These are phyloP conservation scores for Perizoma affinitatum DNA, from an alignment of 2,888 invertebrate species.

Conservation along the genomic window DNA sequence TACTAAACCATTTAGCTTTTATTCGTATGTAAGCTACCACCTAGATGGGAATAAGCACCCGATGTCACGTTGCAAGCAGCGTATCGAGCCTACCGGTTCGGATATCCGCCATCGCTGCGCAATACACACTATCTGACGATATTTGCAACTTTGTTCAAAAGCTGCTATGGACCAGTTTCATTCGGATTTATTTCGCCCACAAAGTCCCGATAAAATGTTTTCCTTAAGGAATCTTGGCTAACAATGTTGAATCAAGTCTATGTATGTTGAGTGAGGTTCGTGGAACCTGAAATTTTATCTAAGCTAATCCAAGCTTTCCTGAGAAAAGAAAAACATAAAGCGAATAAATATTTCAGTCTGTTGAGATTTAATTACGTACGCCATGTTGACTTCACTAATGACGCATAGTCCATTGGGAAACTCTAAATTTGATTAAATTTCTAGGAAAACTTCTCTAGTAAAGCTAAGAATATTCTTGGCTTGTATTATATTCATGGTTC, in stretches of 20 bases:
- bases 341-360: slow-evolving; percentile 7
- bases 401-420: slow-evolving; percentile 20
- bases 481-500: background rate
- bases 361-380: slow-evolving; percentile 24
- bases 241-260: slow-evolving; percentile 26
- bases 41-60: slow-evolving; percentile 16
- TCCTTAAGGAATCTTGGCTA: slow-evolving; percentile 33
- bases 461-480: slow-evolving; percentile 4
- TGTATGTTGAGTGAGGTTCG: slow-evolving; percentile 22
- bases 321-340: slow-evolving; percentile 6
- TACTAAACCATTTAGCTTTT: slow-evolving; percentile 6
- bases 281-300: slow-evolving; percentile 18
- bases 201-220: slow-evolving; percentile 32
- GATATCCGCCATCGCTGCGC: slow-evolving; percentile 30
- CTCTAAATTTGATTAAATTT: background rate
- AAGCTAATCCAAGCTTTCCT: slow-evolving; percentile 16
- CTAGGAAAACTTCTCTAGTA: background rate
- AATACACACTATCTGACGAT: slow-evolving; percentile 33
- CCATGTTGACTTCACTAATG: slow-evolving; percentile 28
- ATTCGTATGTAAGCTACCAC: slow-evolving; percentile 19
- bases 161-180: slow-evolving; percentile 28
- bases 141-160: slow-evolving; percentile 33
- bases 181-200: slow-evolving; percentile 34
- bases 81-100: slow-evolving; percentile 30
- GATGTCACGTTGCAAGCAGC: slow-evolving; percentile 16